phyloP scores from a whole-genome alignment of 2,888 invertebrate genomes.

The Caenorhabditis sp. region DNA sequence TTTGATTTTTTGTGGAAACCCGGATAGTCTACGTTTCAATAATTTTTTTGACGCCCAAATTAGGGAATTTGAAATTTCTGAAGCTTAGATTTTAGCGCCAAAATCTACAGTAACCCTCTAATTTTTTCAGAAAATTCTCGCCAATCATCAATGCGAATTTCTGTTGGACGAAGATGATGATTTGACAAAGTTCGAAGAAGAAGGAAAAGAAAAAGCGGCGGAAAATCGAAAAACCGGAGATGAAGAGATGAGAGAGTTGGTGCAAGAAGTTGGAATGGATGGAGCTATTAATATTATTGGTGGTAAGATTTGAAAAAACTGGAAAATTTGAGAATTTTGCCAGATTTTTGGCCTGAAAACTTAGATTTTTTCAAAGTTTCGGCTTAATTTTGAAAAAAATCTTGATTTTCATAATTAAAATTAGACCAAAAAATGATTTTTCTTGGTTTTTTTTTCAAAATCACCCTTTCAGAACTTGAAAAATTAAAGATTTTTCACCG shows the following conservation, averaged over 20 bases:
- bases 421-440: too few relatives aligned
- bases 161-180: constrained; percentile 54
- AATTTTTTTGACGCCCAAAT: too few relatives aligned
- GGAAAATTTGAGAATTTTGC: background rate
- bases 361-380: constrained; percentile 36
- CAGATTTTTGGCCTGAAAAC: constrained; percentile 11
- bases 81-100: too few relatives aligned
- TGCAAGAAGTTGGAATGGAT: constrained; percentile 36
- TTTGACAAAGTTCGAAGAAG: constrained; percentile 39
- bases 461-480: too few relatives aligned
- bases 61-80: too few relatives aligned
- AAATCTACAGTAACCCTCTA: too few relatives aligned
- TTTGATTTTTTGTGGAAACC: too few relatives aligned
- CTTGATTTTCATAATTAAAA: background rate
- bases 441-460: too few relatives aligned
- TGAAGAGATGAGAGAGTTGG: constrained; percentile 22
- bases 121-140: constrained; percentile 27
- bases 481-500: too few relatives aligned
- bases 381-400: background rate
- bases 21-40: too few relatives aligned
- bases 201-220: constrained; percentile 19
- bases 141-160: constrained; percentile 46
- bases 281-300: constrained; percentile 25
- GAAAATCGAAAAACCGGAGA: background rate
- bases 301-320: too few relatives aligned